Base-by-base conservation (phyloP, 2,113 vertebrate species). In the Aegypius monachus region DNA sequence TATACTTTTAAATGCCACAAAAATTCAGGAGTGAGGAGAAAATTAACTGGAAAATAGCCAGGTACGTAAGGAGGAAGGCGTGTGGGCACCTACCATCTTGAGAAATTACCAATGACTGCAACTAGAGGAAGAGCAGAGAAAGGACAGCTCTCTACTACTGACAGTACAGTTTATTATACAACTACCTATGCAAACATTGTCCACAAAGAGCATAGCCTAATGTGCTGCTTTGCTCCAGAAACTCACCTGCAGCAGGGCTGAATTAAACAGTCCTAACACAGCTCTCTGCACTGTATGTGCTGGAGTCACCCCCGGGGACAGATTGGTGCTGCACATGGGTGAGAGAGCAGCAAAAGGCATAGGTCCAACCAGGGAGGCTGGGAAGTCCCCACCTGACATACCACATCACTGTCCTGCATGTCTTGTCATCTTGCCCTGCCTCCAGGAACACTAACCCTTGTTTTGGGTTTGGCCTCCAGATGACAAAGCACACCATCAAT, bases 321-420 rank as follows among this genome's bases (percentile, higher is more conserved):
- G n/a, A 14, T 2, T 1, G 0, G 59, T 26, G 48, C 52, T 38
- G 17, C 21, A 18, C 7, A 36, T 1, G 2, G 36, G 10, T 15
- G 17, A 55, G 50, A 32, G 40, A 75, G 42, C 25, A 32, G 47
- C 29, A 29, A 29, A 55, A 67, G 53, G 32, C 56, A 55, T 1
- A 32, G 5, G 20, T 29, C 15, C 3, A 3, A 31, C 12, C 14
- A 23, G 7, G 20, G 42, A 68, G 23, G 62, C 48, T 50, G 31
- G 38, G 19, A 52, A 43, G 45, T 27, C 50, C 79, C 40, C 2
- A 0, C 7, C 34, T 38, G n/a, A 36, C 16, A 4, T 3, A 15
- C 32, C 34, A 18, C 8, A 0, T 20, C 23, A 18, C 27, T 8
- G 58, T 10, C 58, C 43, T 19, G 10, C 1, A 0, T 3, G 1